Base-by-base conservation (phyloP, 2,888 invertebrate genomes). In the Drosophila meridionalis region DNA sequence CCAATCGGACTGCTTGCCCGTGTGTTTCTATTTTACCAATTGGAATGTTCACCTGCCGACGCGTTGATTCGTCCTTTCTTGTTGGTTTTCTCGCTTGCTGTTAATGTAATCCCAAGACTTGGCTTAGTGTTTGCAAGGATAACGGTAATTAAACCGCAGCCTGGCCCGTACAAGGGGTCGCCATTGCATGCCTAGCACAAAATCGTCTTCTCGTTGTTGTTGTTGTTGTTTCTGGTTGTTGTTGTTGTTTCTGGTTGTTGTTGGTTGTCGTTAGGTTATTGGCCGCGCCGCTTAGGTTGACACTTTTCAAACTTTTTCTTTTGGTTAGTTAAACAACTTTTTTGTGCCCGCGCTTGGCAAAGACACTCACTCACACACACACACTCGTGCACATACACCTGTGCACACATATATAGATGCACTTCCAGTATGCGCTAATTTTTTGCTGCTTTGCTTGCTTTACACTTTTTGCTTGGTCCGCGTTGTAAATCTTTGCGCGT, bases 361-460 rank as follows among this genome's bases (percentile, higher is more conserved):
- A 60, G 48, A 69, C 59, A 56, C 68, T 50, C 50, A 36, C 38
- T 53, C 56, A 38, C 11, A 59, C 52, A 66, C 69, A 43, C 43
- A 40, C 53, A 78, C 63, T 43, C 40, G 69, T 50, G 9, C 50
- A 26, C 50, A 50, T 30, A 66, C 48, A 38, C 28, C 28, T 20
- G n/a, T 28, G 48, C 36, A 45, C 36, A 50, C 61, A 62, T 40
- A 63, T 60, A 69, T 52, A 53, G 69, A 57, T 74, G 75, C 87
- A 86, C 87, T 81, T 79, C 64, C 79, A 87, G 82, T 89, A 82
- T 85, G 85, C 89, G 89, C 89, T 84, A 85, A 89, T 89, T 85
- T 89, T 87, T 89, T 73, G 67, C 70, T 71, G 69, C 79, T 81
- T 78, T 78, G 77, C 73, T 68, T 80, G 80, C 69, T 83, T 87